Percentiles rank a stretch among this genome's conserved stretches.
Conservation (phyloP, 2,888 invertebrate genomes). For the Esperia sulphurella region DNA sequence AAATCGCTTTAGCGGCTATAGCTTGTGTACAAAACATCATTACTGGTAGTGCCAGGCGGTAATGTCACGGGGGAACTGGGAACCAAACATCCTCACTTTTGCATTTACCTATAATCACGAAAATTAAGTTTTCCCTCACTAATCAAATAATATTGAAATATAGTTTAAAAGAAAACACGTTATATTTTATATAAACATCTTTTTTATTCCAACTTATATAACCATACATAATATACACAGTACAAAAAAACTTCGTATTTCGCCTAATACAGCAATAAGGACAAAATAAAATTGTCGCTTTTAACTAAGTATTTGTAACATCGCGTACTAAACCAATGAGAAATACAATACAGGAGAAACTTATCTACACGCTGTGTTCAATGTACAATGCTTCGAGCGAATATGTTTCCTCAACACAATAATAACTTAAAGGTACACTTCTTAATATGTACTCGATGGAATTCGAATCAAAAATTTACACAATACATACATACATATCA, state of each 20-base stretch:
- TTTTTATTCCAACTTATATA: slow-evolving; percentile 81
- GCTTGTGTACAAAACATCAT: too few species aligned
- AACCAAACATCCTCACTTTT: too few species aligned
- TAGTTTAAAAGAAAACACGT: slow-evolving; percentile 36
- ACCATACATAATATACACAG: slow-evolving; percentile 90
- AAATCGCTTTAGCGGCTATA: too few species aligned
- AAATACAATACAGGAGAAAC: slow-evolving; percentile 76
- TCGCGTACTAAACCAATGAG: slow-evolving; percentile 67
- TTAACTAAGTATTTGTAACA: slow-evolving; percentile 66
- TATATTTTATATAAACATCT: slow-evolving; percentile 70
- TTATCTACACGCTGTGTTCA: slow-evolving; percentile 76
- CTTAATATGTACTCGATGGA: slow-evolving; percentile 79
- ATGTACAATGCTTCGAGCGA: slow-evolving; percentile 79
- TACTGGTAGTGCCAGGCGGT: too few species aligned
- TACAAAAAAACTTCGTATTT: slow-evolving; percentile 87
- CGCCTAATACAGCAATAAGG: slow-evolving; percentile 75
- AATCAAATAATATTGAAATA: too few species aligned
- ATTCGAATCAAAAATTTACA: slow-evolving; percentile 78
- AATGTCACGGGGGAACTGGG: too few species aligned
- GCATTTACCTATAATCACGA: too few species aligned
- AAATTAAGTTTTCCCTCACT: too few species aligned
- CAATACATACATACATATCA: slow-evolving; percentile 77
- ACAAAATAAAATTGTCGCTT: slow-evolving; percentile 76
- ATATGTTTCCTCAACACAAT: slow-evolving; percentile 73
- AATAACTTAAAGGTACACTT: slow-evolving; percentile 78